phyloP scores from a whole-genome alignment of 1,140 invertebrate genomes.

The Camponotus vicinus region DNA sequence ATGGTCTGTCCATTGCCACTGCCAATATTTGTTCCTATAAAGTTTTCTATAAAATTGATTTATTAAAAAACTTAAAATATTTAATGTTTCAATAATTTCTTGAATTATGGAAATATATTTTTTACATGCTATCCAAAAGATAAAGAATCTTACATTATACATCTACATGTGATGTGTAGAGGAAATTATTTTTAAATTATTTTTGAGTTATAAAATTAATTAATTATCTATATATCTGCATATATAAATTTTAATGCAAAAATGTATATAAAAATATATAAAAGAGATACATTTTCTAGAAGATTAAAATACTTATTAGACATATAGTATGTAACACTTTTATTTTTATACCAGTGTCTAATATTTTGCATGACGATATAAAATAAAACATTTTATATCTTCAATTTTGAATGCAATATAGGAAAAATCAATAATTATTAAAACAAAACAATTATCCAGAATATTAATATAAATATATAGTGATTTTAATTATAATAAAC shows the following conservation, averaged over 20 bases:
- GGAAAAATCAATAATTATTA: background rate
- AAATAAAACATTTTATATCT: constrained; percentile 22
- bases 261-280: constrained; percentile 36
- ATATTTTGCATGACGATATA: background rate
- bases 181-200: background rate
- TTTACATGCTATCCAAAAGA: background rate
- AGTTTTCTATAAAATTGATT: constrained; percentile 2
- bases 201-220: constrained; percentile 16
- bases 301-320: constrained; percentile 2
- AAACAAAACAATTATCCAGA: background rate
- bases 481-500: background rate
- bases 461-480: background rate
- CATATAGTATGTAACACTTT: constrained; percentile 18
- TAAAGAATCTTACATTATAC: background rate
- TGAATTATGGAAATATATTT: background rate
- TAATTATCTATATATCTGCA: background rate
- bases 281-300: constrained; percentile 30
- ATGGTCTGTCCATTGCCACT: constrained; percentile 10
- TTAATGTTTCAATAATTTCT: background rate
- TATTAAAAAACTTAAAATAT: background rate
- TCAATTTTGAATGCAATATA: background rate
- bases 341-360: constrained; percentile 37
- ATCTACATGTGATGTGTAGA: background rate
- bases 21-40: constrained; percentile 34
- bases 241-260: constrained; percentile 22